Conservation (phyloP, 2,113 vertebrate genomes). For the Bothrops jararaca region DNA sequence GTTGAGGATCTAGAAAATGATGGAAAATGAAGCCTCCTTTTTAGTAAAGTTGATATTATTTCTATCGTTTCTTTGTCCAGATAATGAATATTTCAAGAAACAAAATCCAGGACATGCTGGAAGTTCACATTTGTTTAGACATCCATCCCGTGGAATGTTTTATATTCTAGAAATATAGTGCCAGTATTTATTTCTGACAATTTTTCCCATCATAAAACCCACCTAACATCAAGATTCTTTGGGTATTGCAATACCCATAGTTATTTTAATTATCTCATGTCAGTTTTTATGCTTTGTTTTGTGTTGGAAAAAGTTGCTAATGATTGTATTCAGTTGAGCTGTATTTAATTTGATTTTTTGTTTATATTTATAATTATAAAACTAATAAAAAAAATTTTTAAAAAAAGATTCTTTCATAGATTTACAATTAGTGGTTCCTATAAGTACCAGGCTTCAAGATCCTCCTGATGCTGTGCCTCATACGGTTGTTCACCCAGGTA, state of each 20-base stretch:
- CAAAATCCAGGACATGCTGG: background rate
- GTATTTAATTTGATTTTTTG: too few relatives aligned
- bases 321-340: too few relatives aligned
- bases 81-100: conserved; percentile 40
- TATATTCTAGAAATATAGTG: background rate
- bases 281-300: too few relatives aligned
- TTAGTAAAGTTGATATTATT: background rate
- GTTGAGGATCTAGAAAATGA: background rate
- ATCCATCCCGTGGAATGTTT: background rate
- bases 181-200: background rate
- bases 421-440: accelerated
- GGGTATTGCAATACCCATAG: too few relatives aligned
- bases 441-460: background rate
- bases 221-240: background rate
- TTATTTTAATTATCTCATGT: too few relatives aligned
- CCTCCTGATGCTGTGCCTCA: too few relatives aligned
- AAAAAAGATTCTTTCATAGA: too few relatives aligned
- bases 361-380: too few relatives aligned
- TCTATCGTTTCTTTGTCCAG: conserved; percentile 37
- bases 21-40: background rate
- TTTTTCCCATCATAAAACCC: background rate
- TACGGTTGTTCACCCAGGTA: background rate
- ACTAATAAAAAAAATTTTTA: too few relatives aligned
- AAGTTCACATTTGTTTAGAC: accelerated
- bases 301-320: too few relatives aligned